A percentile compares a stretch with the other conserved stretches of the same genome.
Evolutionary conservation across 2,113 vertebrate species (phyloP).

Genomic region (Etheostoma cragini): DNA sequence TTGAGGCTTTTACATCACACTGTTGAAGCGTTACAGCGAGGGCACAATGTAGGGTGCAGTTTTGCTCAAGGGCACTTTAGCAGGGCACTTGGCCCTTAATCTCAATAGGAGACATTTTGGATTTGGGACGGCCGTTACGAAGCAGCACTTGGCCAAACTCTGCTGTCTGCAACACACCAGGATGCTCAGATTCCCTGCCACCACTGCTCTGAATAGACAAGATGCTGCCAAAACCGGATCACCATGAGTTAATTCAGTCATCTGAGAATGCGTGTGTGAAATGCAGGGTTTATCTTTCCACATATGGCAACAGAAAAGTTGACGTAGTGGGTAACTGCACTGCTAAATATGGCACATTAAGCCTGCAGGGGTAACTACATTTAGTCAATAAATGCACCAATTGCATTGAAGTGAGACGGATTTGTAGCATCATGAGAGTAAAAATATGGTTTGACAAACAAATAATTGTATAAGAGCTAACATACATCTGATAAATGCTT

Average conservation of each 20-base stretch:
- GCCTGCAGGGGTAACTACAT: background rate
- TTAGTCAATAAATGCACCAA: constrained; percentile 47
- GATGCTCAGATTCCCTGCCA: constrained; percentile 1
- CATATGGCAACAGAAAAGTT: constrained; percentile 17
- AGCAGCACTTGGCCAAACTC: background rate
- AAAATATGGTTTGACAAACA: constrained; percentile 40
- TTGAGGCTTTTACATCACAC: constrained; percentile 4
- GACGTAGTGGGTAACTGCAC: constrained; percentile 23
- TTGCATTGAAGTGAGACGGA: constrained; percentile 38
- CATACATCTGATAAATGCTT: constrained; percentile 52
- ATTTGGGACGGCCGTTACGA: background rate
- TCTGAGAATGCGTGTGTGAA: constrained; percentile 12
- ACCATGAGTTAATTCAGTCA: constrained; percentile 10
- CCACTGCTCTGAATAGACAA: background rate
- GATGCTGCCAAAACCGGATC: constrained; percentile 8
- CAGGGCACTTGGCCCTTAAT: constrained; percentile 20
- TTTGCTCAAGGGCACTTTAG: constrained; percentile 53
- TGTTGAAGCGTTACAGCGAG: background rate
- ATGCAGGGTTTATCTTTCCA: constrained; percentile 18
- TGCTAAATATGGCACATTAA: constrained; percentile 26
- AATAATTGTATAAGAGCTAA: constrained; percentile 26
- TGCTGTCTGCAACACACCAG: background rate
- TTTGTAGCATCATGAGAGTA: constrained; percentile 28
- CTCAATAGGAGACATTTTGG: background rate
- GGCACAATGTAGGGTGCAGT: constrained; percentile 12